Evolutionary conservation across 1,140 invertebrate genomes (phyloP), one percentile per base, ranked within the genome.

Genomic region (Cataglyphis hispanica): DNA sequence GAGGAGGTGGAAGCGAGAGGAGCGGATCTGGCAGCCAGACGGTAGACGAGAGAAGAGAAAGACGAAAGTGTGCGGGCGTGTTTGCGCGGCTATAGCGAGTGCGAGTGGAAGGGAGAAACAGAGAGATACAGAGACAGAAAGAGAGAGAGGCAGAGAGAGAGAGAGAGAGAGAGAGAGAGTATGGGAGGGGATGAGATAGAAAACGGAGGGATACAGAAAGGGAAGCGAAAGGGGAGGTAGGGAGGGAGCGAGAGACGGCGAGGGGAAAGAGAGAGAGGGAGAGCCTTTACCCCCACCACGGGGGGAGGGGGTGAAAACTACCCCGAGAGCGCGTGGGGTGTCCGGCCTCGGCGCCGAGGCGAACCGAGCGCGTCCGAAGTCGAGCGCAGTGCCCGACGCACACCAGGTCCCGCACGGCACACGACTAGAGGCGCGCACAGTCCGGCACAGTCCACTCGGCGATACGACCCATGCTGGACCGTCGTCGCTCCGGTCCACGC

Each of bases 401-500:
- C 91, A 91, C 86, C 93, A 94, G 93, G 92, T 93, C 92, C 93
- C 92, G 91, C 92, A 93, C 93, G 93, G 92, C 92, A 92, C 93
- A 92, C 93, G 93, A 84, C 70, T 90, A 91, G 93, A 92, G 93
- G 93, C 93, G 93, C 93, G 93, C 94, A 93, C 93, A 87, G 94
- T 95, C 93, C 94, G 92, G 94, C 94, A 94, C 94, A 95, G 95
- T 95, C 95, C 95, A 95, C 94, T 95, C 92, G 93, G 92, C 93
- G 94, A 94, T 95, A 95, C 94, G 94, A 94, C 93, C 93, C 94
- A 94, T 94, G 94, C 94, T 94, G 94, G 94, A 95, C 94, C 93
- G 93, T 92, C 92, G 93, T 93, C 90, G 92, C 91, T 92, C 92
- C 92, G 93, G 93, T 94, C 93, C 93, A 94, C 93, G 93, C 93